These are phyloP conservation scores for Monopis laevigella DNA, from an alignment of 2,888 invertebrate species.

Conservation along the genomic window DNA sequence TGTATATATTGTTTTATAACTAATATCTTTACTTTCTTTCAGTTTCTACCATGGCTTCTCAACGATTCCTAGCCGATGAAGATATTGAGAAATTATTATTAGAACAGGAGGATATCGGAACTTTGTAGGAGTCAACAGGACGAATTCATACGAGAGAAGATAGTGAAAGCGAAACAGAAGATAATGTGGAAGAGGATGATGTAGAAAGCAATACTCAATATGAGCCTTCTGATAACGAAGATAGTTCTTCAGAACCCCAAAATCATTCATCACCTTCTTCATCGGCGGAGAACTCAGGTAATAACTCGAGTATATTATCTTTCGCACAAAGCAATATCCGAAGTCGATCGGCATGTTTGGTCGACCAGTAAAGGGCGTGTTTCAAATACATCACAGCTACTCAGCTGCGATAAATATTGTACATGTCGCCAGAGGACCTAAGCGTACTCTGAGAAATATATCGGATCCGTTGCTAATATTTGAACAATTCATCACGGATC, in stretches of 20 bases:
- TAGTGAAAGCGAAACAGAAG: not conserved
- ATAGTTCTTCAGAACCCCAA: not conserved
- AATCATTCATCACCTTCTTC: not conserved
- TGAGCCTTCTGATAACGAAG: not conserved
- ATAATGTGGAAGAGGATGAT: not conserved
- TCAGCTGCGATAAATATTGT: too few species aligned
- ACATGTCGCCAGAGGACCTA: too few species aligned
- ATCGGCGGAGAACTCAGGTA: not conserved
- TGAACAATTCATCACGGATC: too few species aligned
- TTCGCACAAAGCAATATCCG: not conserved
- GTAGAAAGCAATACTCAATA: not conserved
- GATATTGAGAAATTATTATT: not conserved
- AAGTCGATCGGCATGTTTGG: not conserved
- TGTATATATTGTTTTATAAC: too few species aligned
- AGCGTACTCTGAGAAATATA: too few species aligned
- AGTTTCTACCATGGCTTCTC: too few species aligned
- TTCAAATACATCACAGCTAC: not conserved
- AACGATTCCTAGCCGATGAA: too few species aligned
- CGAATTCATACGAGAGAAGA: too few species aligned
- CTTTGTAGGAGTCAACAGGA: not conserved
- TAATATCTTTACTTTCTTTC: too few species aligned
- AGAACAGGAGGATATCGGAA: not conserved
- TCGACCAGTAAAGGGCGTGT: not conserved
- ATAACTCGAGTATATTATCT: not conserved
- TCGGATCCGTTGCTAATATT: too few species aligned